These are phyloP conservation scores for Musca domestica DNA, from an alignment of 1,140 invertebrate genomes.

Conservation along the genomic window DNA sequence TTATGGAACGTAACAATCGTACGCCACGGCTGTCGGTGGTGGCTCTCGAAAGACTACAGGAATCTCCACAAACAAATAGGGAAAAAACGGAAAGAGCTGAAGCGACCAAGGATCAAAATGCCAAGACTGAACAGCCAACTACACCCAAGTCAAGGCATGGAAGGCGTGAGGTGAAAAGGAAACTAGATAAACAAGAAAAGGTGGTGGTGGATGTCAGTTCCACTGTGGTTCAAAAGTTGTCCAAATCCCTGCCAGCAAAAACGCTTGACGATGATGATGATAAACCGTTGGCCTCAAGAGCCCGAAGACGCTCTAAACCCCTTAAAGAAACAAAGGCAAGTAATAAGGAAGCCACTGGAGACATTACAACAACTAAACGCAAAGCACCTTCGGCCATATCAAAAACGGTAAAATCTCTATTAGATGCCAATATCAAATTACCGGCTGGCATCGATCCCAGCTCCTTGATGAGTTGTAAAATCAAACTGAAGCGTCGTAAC, in stretches of 20 bases:
- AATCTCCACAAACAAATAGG: constrained; percentile 45
- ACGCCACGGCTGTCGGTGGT: constrained; percentile 59
- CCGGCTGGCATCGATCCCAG: constrained; percentile 49
- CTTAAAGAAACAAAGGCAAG: neutral
- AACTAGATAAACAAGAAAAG: neutral
- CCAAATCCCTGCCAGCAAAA: neutral
- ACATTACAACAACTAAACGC: neutral
- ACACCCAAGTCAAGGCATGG: neutral
- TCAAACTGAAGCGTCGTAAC: constrained; percentile 43
- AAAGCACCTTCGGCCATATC: neutral
- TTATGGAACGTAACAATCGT: constrained; percentile 60
- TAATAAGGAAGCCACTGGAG: neutral
- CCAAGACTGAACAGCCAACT: neutral
- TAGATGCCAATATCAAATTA: constrained; percentile 50
- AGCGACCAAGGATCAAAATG: neutral
- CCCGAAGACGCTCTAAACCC: neutral
- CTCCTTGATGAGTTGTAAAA: constrained; percentile 49
- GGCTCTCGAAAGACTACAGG: constrained; percentile 60
- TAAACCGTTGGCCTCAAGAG: constrained; percentile 5
- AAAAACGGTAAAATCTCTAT: constrained; percentile 25
- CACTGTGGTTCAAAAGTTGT: neutral
- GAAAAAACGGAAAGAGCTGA: constrained; percentile 38
- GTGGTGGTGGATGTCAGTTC: neutral
- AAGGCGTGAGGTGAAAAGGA: neutral
- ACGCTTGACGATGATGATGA: neutral